Conservation (phyloP, 2,113 vertebrate species). For the Oxygymnocypris stewartii region DNA sequence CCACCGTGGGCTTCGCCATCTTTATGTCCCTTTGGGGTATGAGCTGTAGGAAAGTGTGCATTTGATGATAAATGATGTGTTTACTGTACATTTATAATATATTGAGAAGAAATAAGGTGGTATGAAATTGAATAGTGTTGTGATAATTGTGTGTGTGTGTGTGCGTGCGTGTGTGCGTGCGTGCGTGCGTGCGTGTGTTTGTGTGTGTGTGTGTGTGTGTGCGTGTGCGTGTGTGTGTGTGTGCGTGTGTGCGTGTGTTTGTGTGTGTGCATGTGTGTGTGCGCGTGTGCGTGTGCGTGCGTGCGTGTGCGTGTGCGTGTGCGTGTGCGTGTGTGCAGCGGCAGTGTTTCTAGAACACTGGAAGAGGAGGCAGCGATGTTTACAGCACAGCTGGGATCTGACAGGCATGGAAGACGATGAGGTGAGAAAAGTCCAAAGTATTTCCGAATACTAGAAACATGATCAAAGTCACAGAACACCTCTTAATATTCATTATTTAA, state of each 20-base stretch:
- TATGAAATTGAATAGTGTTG: neutral
- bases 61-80: slow-evolving; percentile 16
- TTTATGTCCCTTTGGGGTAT: slow-evolving; percentile 99
- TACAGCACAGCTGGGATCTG: slow-evolving; percentile 93
- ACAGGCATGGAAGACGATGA: slow-evolving; percentile 93
- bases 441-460: neutral
- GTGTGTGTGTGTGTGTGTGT: too few species aligned
- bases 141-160: slow-evolving; percentile 24
- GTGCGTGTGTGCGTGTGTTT: too few species aligned
- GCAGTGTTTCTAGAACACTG: slow-evolving; percentile 96
- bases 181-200: too few species aligned
- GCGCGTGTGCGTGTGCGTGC: too few species aligned
- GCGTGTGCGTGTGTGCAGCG: slow-evolving; percentile 70
- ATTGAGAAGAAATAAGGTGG: neutral
- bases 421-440: slow-evolving; percentile 71
- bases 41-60: slow-evolving; percentile 43
- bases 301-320: too few species aligned
- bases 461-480: neutral
- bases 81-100: neutral
- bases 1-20: slow-evolving; percentile 91
- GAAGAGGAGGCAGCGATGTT: slow-evolving; percentile 92
- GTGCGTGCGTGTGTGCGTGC: too few species aligned
- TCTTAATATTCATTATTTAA: too few species aligned
- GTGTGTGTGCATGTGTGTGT: too few species aligned
- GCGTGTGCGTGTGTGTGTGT: too few species aligned